These are phyloP conservation scores for Fistularia commersonii DNA, from an alignment of 2,797 vertebrate species.

Conservation along the genomic window DNA sequence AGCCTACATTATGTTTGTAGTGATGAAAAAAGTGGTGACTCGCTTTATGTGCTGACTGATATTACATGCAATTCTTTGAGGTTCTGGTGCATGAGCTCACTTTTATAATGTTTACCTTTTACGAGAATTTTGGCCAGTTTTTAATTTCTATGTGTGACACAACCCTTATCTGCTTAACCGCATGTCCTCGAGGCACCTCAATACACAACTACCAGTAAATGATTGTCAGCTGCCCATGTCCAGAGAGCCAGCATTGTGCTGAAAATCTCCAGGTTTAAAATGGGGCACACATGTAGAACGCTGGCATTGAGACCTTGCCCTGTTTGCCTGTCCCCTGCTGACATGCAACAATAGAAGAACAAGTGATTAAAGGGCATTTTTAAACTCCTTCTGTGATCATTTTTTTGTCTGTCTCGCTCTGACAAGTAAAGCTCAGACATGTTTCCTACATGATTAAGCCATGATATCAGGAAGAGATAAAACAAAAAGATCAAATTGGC, in stretches of 20 bases:
- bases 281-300: conserved; percentile 38
- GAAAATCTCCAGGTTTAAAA: conserved; percentile 55
- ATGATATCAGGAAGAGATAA: neutral
- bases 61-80: no score
- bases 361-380: conserved; percentile 43
- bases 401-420: conserved; percentile 21
- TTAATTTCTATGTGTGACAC: no score
- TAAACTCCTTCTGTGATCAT: conserved; percentile 40
- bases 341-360: conserved; percentile 46
- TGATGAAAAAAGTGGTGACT: no score
- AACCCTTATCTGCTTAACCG: no score
- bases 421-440: conserved; percentile 13
- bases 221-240: conserved; percentile 41
- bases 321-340: conserved; percentile 39
- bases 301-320: conserved; percentile 38
- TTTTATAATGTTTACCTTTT: no score
- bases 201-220: conserved; percentile 27
- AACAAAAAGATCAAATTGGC: conserved; percentile 26
- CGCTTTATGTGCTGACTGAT: no score
- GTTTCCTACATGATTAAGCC: conserved; percentile 26
- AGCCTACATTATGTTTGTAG: no score
- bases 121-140: no score
- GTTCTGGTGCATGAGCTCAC: no score
- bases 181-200: conserved; percentile 34
- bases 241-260: conserved; percentile 40